These are phyloP conservation scores for Gavia stellata DNA, from an alignment of 2,113 vertebrate genomes.

Conservation along the genomic window DNA sequence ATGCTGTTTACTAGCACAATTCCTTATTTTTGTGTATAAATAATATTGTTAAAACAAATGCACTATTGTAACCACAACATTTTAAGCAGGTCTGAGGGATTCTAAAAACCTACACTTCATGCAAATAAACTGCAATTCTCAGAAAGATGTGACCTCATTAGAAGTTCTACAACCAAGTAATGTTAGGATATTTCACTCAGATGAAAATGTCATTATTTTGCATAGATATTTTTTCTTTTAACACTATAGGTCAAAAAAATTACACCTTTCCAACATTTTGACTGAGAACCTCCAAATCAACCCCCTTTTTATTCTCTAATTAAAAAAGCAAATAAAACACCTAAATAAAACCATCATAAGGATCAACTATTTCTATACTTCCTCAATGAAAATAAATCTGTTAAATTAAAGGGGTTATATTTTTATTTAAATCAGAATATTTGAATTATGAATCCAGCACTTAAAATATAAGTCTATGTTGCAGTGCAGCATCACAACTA, in stretches of 20 bases:
- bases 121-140: not conserved
- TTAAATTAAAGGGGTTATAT: not conserved
- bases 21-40: not conserved
- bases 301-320: not conserved
- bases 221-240: not conserved
- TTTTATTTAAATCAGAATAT: not conserved
- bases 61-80: not conserved
- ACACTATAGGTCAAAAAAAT: not conserved
- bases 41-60: not conserved
- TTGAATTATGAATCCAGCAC: not conserved
- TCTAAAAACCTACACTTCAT: not conserved
- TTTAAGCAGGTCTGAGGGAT: not conserved
- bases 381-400: not conserved
- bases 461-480: not conserved
- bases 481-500: not conserved
- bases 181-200: not conserved
- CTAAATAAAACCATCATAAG: not conserved
- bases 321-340: not conserved
- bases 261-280: not conserved
- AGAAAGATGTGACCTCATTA: not conserved
- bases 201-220: not conserved
- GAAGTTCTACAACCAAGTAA: not conserved
- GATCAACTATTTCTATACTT: not conserved
- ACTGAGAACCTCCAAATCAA: not conserved
- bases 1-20: not conserved